Percentiles rank a stretch among this genome's conserved stretches.
Evolutionary conservation across 2,888 invertebrate genomes (phyloP).

Genomic region (Polia nebulosa): DNA sequence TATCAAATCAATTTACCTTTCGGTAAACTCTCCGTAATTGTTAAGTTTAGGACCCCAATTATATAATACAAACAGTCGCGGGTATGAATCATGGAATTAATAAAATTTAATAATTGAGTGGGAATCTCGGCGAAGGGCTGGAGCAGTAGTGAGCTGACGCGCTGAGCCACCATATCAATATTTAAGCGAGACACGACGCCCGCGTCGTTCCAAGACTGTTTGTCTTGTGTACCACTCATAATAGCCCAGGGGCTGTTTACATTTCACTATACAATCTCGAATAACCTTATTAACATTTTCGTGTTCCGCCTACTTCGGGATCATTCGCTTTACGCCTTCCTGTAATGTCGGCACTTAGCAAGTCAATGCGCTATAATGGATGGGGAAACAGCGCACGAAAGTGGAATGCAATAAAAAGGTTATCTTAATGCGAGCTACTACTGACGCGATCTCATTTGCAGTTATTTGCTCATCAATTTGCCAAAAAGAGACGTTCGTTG

Average conservation of each 20-base stretch:
- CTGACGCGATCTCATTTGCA: conserved; percentile 48
- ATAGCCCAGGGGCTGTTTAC: conserved; percentile 85
- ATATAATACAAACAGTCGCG: conserved; percentile 56
- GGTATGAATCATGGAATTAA: conserved; percentile 55
- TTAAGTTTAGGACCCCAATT: conserved; percentile 50
- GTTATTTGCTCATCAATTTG: conserved; percentile 53
- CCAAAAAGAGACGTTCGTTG: conserved; percentile 22
- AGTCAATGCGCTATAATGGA: conserved; percentile 59
- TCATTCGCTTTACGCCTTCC: conserved; percentile 66
- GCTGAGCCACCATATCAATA: conserved; percentile 81
- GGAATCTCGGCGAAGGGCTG: conserved; percentile 53
- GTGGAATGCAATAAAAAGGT: conserved; percentile 58
- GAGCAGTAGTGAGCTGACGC: conserved; percentile 39
- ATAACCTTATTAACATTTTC: conserved; percentile 85
- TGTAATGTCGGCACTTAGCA: conserved; percentile 62
- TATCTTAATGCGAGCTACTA: conserved; percentile 51
- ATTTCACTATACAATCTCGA: conserved; percentile 82
- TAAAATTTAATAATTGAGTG: conserved; percentile 70
- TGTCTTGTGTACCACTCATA: conserved; percentile 85
- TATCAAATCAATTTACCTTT: conserved; percentile 41
- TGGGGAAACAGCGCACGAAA: conserved; percentile 56
- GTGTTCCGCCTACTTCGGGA: conserved; percentile 60
- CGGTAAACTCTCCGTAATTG: conserved; percentile 37
- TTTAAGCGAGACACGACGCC: conserved; percentile 80
- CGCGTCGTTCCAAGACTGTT: conserved; percentile 80